These are phyloP conservation scores for Morone chrysops DNA, from an alignment of 2,113 vertebrate species.

Conservation along the genomic window DNA sequence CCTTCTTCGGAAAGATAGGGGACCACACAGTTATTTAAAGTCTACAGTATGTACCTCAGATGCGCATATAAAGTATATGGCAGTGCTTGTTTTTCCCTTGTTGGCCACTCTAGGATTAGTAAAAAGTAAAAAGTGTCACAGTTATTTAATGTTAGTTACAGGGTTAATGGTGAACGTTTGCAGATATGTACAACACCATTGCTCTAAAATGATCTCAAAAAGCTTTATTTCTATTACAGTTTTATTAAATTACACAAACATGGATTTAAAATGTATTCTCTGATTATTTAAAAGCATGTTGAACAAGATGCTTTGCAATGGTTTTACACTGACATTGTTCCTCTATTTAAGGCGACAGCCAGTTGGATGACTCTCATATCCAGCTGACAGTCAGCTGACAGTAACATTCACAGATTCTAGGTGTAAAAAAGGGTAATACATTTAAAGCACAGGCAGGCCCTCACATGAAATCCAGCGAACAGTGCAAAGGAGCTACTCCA, in stretches of 20 bases:
- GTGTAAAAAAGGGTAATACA: slow-evolving; percentile 56
- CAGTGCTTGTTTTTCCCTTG: fast-evolving
- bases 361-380: not conserved
- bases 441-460: slow-evolving; percentile 47
- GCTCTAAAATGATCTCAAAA: not conserved
- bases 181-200: not conserved
- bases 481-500: slow-evolving; percentile 54
- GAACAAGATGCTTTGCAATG: not conserved
- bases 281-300: slow-evolving; percentile 2
- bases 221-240: not conserved
- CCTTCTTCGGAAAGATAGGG: not conserved
- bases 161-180: not conserved
- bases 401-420: slow-evolving; percentile 33
- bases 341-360: not conserved
- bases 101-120: too few species aligned
- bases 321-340: not conserved
- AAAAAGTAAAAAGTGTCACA: not conserved
- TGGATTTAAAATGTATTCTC: not conserved
- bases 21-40: not conserved
- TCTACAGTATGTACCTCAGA: not conserved
- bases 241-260: not conserved
- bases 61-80: not conserved
- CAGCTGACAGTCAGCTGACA: slow-evolving; percentile 23
- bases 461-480: slow-evolving; percentile 36
- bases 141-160: not conserved